These are phyloP conservation scores for Eira barbara DNA, from an alignment of 2,113 vertebrate species.

Conservation along the genomic window DNA sequence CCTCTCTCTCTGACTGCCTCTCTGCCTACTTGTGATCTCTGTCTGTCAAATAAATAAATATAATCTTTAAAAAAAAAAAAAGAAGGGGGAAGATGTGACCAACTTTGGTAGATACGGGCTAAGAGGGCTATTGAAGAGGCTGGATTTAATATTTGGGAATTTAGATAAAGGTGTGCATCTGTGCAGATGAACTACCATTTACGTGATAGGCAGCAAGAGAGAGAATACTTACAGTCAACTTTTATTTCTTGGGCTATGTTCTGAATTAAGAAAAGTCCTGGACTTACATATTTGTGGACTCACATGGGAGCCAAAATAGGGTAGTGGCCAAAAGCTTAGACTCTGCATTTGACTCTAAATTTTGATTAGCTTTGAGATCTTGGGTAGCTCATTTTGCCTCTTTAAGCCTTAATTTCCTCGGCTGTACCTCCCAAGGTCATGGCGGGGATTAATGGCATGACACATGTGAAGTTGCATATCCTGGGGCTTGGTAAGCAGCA, in stretches of 20 bases:
- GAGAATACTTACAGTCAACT: background rate
- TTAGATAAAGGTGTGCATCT: background rate
- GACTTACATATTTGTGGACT: background rate
- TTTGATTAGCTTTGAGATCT: slow-evolving; percentile 23
- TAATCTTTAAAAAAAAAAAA: too few species aligned
- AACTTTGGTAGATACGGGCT: background rate
- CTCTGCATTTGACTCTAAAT: slow-evolving; percentile 2
- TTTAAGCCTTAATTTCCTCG: slow-evolving; percentile 1
- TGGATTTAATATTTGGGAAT: background rate
- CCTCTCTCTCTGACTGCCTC: too few species aligned
- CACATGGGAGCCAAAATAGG: background rate
- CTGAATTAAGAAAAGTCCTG: background rate
- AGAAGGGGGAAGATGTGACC: background rate
- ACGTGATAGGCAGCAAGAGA: background rate
- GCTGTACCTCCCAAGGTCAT: slow-evolving; percentile 14
- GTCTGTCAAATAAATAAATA: too few species aligned
- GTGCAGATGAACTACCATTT: background rate
- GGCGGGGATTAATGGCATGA: slow-evolving; percentile 6
- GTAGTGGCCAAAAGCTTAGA: background rate
- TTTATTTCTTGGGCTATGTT: slow-evolving; percentile 25
- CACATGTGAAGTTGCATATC: background rate
- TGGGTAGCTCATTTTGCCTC: background rate
- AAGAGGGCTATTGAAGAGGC: background rate
- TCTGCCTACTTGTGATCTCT: too few species aligned
- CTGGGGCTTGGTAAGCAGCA: background rate